A percentile compares a stretch with the other conserved stretches of the same genome.
These are phyloP conservation scores for Zoanthus gigantus DNA, from an alignment of 92 coral and sea anemone species.

Conservation along the genomic window DNA sequence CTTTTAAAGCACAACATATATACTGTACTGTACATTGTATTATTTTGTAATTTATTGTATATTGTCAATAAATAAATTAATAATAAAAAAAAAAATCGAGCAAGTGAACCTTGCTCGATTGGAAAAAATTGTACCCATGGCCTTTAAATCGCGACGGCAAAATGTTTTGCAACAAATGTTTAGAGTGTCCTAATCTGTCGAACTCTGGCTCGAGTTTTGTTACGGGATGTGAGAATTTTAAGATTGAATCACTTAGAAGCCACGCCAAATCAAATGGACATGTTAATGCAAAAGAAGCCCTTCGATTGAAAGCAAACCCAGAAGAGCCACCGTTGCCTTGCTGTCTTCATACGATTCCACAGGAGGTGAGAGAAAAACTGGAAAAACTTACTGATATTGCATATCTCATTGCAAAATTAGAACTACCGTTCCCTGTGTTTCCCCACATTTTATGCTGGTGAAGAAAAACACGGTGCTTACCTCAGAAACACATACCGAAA, in stretches of 20 bases:
- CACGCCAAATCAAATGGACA: slow-evolving; percentile 54
- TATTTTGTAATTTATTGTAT: too few species aligned
- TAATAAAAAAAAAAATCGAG: background rate
- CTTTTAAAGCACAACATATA: too few species aligned
- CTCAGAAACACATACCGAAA: slow-evolving; percentile 48
- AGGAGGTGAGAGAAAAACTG: slow-evolving; percentile 41
- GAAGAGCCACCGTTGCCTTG: slow-evolving; percentile 41
- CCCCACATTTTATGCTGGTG: slow-evolving; percentile 42
- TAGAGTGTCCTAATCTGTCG: slow-evolving; percentile 32
- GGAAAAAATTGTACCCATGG: slow-evolving; percentile 38
- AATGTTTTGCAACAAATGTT: slow-evolving; percentile 13
- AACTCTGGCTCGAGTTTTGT: slow-evolving; percentile 40
- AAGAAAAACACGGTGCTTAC: slow-evolving; percentile 37
- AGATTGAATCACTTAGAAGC: slow-evolving; percentile 42
- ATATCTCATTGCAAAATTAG: slow-evolving; percentile 39
- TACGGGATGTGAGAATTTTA: slow-evolving; percentile 40
- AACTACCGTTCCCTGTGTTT: slow-evolving; percentile 41
- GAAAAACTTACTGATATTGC: slow-evolving; percentile 51
- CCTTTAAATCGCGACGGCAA: slow-evolving; percentile 18
- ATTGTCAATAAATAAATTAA: too few species aligned
- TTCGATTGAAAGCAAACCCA: slow-evolving; percentile 47
- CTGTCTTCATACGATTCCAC: slow-evolving; percentile 14
- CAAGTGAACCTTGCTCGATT: slow-evolving; percentile 31
- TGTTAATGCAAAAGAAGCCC: slow-evolving; percentile 37
- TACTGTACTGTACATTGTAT: too few species aligned